These are phyloP conservation scores for Halcyon malimbica DNA, from an alignment of 2,113 vertebrate genomes.

Conservation along the genomic window DNA sequence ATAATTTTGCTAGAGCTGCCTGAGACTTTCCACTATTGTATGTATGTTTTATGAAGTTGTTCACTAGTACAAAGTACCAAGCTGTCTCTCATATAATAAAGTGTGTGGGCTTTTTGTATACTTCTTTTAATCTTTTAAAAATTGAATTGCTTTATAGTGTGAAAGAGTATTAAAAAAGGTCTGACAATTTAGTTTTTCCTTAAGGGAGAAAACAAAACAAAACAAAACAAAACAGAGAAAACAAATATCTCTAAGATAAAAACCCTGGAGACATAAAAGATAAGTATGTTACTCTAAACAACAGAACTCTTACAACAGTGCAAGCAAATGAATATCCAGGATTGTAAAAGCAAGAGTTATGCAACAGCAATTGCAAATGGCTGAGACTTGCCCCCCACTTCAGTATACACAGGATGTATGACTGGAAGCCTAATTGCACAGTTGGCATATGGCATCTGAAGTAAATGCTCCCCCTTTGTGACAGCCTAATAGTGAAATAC, in stretches of 20 bases:
- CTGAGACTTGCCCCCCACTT: background rate
- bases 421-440: slow-evolving; percentile 26
- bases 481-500: slow-evolving; percentile 15
- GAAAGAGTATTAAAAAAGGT: background rate
- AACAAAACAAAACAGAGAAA: background rate
- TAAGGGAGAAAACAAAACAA: background rate
- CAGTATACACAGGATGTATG: background rate
- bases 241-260: background rate
- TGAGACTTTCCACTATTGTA: background rate
- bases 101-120: background rate
- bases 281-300: background rate
- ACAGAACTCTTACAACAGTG: background rate
- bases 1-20: background rate
- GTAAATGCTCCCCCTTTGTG: slow-evolving; percentile 22
- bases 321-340: background rate
- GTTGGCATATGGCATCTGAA: slow-evolving; percentile 25
- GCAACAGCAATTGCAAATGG: background rate
- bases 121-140: background rate
- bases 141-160: background rate
- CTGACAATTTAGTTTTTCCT: background rate
- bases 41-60: background rate
- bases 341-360: background rate
- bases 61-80: background rate
- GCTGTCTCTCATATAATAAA: background rate
- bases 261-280: background rate